phyloP scores from a whole-genome alignment of 2,888 invertebrate genomes.

The Entomobrya proxima region DNA sequence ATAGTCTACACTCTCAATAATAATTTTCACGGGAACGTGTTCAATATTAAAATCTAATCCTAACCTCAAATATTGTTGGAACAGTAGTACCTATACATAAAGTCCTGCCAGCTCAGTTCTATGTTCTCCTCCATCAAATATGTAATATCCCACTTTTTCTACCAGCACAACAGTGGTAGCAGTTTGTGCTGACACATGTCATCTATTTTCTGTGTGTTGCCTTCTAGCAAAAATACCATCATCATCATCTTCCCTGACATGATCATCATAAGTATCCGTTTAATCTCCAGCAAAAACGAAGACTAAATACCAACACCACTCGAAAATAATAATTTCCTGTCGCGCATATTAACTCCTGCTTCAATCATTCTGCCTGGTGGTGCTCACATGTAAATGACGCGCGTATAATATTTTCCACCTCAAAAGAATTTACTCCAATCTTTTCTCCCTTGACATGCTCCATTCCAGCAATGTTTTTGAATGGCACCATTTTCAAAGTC shows the following conservation, averaged over 20 bases:
- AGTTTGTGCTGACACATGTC: constrained; percentile 18
- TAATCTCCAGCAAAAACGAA: not conserved
- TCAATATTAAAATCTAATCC: not conserved
- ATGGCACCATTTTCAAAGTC: not conserved
- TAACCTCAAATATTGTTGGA: constrained; percentile 13
- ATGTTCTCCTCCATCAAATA: not conserved
- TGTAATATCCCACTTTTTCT: constrained; percentile 32
- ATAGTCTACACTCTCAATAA: not conserved
- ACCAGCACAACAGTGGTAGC: no score
- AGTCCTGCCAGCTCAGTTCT: not conserved
- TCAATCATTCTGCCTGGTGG: not conserved
- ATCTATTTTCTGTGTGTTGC: not conserved
- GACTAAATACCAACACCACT: not conserved
- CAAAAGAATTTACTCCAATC: not conserved
- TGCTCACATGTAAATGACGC: constrained; percentile 14
- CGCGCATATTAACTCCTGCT: no score
- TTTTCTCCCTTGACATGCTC: not conserved
- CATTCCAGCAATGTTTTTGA: not conserved
- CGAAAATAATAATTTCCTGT: constrained; percentile 11
- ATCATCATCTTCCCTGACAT: no score
- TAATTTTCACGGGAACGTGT: not conserved
- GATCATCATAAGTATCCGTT: constrained; percentile 4
- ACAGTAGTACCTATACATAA: no score
- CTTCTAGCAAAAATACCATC: constrained; percentile 3
- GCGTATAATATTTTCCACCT: not conserved